A percentile compares a stretch with the other conserved stretches of the same genome.
phyloP scores from a whole-genome alignment of 2,888 invertebrate species.

The Eupithecia abbreviata region DNA sequence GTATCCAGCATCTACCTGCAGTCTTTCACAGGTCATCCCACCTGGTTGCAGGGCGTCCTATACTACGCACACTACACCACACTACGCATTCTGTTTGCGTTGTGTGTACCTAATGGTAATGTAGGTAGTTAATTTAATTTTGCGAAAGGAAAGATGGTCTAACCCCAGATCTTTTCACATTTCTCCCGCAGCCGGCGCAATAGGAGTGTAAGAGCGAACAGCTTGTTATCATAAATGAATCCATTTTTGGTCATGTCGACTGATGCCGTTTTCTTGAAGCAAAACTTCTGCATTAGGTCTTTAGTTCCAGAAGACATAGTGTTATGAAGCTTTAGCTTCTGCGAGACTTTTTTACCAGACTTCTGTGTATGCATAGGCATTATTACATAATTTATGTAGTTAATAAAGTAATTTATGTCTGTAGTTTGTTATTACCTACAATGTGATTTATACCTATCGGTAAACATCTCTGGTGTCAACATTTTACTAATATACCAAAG shows the following conservation, averaged over 20 bases:
- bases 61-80: no score
- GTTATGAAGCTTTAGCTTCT: not conserved
- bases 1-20: no score
- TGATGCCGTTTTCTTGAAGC: constrained; percentile 56
- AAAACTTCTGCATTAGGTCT: constrained; percentile 61
- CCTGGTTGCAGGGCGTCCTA: no score
- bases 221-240: constrained; percentile 57
- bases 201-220: constrained; percentile 34
- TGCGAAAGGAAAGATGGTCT: not conserved
- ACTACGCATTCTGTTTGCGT: no score
- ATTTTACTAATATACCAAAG: no score
- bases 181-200: not conserved
- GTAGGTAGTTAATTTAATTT: no score
- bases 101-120: no score
- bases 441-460: not conserved
- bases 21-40: no score
- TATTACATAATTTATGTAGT: not conserved
- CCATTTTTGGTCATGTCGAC: constrained; percentile 67
- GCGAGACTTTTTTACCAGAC: not conserved
- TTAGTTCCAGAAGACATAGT: constrained; percentile 55
- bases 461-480: not conserved
- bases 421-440: not conserved
- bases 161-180: constrained; percentile 1
- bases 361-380: not conserved
- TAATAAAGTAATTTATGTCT: not conserved